Base-by-base conservation (phyloP, 2,113 vertebrate genomes). In the Lutjanus erythropterus region DNA sequence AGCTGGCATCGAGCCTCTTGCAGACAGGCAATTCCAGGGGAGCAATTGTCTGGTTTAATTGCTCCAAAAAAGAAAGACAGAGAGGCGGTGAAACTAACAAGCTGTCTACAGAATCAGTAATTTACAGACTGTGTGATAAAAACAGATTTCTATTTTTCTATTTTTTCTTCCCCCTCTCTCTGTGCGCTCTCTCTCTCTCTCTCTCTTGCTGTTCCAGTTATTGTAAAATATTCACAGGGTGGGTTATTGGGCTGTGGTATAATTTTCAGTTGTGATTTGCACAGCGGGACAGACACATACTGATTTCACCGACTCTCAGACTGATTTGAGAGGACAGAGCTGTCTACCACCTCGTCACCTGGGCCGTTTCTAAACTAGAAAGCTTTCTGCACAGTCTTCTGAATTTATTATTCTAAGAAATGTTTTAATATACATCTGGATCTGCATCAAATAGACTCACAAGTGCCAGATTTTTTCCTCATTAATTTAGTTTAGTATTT, bases 1-100 rank as follows among this genome's bases (percentile, higher is more conserved):
- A 81, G 80, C 86, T 91, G 90, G 92, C 89, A 83, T 80, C 53
- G 19, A 72, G 80, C 82, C 88, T 83, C 70, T 88, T 81, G 78
- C 84, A 89, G 83, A 86, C 89, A 84, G 81, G 75, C 89, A 84
- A 89, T 91, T 91, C 84, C 84, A 78, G 75, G 87, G 89, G 86
- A 90, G 89, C 80, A 84, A 83, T 90, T 94, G 90, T 94, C 88
- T 90, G 80, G 80, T 87, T 87, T 94, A 93, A 95, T 94, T 95
- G 93, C 92, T 90, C 86, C 88, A 87, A 88, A 93, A 94, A 90
- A 91, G 83, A 88, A 89, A 84, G 85, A 86, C 67, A 18, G 81
- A 79, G 79, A 94, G 83, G 89, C 84, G 71, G 85, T 80, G 87
- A 91, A 90, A 91, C 90, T 94, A 94, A 92, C 94, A 94, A 95